Evolutionary conservation across 2,797 vertebrate genomes (phyloP).

Genomic region (Rhodeus uyekii): DNA sequence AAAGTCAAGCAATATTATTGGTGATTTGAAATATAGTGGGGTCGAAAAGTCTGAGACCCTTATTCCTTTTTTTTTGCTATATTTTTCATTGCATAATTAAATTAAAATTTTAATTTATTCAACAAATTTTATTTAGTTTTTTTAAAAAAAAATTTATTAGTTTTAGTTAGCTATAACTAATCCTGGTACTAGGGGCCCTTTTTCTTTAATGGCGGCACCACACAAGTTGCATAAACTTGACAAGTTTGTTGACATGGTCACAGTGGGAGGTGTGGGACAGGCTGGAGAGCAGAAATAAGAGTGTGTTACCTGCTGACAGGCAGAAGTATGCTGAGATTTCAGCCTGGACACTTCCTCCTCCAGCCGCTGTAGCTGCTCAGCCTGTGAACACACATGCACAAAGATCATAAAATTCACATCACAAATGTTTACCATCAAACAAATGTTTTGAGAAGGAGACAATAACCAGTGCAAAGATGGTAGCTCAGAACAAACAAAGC

Average conservation of each 20-base stretch:
- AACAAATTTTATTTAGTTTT: too few relatives aligned
- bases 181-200: too few relatives aligned
- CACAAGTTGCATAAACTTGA: too few relatives aligned
- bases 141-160: too few relatives aligned
- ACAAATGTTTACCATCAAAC: constrained; percentile 54
- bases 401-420: constrained; percentile 48
- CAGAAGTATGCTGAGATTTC: constrained; percentile 48
- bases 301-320: constrained; percentile 63
- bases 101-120: too few relatives aligned
- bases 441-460: constrained; percentile 53
- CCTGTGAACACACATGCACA: constrained; percentile 54
- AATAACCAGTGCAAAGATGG: constrained; percentile 55
- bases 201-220: too few relatives aligned
- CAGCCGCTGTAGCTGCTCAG: constrained; percentile 48
- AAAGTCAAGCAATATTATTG: too few relatives aligned
- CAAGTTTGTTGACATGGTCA: background rate
- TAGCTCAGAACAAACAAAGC: constrained; percentile 26
- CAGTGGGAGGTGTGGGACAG: background rate
- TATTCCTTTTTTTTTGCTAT: too few relatives aligned
- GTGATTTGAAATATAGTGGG: background rate
- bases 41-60: background rate
- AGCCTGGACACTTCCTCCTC: constrained; percentile 52
- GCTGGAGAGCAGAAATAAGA: background rate
- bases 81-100: background rate
- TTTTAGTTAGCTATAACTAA: too few relatives aligned